Evolutionary conservation across 2,888 invertebrate species (phyloP).

Genomic region (Copidosoma aretas): DNA sequence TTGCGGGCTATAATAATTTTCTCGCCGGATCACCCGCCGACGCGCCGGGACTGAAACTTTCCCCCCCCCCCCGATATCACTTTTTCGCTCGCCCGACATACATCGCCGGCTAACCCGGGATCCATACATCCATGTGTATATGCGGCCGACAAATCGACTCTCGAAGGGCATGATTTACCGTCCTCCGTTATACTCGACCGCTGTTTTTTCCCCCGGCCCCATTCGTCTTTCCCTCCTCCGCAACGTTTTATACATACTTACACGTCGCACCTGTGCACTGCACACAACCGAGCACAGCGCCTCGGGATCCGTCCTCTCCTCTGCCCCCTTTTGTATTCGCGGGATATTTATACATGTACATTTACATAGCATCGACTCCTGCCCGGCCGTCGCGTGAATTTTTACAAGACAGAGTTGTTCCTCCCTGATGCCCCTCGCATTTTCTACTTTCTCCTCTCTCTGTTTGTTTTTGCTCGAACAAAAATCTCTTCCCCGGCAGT

Average conservation of each 20-base stretch:
- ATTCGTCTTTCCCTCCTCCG: background rate
- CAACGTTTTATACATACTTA: conserved; percentile 7
- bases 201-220: background rate
- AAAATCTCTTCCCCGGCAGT: conserved; percentile 44
- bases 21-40: too few species aligned
- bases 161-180: conserved; percentile 37
- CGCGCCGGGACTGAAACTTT: too few species aligned
- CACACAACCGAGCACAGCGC: too few species aligned
- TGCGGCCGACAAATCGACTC: conserved; percentile 29
- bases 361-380: conserved; percentile 42
- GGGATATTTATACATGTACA: conserved; percentile 41
- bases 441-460: background rate
- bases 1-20: too few species aligned
- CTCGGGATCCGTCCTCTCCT: conserved; percentile 13
- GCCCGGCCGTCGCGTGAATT: conserved; percentile 44
- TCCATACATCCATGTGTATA: too few species aligned
- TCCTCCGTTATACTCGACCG: conserved; percentile 27
- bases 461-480: conserved; percentile 14
- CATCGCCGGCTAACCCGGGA: too few species aligned
- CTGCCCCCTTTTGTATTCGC: background rate
- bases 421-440: background rate
- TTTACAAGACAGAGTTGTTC: background rate
- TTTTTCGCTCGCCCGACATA: too few species aligned
- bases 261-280: conserved; percentile 6
- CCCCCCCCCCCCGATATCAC: too few species aligned